phyloP scores from a whole-genome alignment of 2,888 invertebrate genomes.

The Blomia tropicalis region DNA sequence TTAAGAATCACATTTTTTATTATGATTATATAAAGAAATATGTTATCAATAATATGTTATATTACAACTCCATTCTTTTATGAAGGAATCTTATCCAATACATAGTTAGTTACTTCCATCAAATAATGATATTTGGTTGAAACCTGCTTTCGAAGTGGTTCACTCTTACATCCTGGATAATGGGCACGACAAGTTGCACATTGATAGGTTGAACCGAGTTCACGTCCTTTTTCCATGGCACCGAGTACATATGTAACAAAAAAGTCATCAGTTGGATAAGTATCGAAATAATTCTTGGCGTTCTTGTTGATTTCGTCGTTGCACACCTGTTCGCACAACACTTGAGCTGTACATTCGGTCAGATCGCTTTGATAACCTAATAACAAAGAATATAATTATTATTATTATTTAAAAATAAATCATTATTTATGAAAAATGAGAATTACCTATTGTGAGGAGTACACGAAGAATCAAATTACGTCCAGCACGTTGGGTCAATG shows the following conservation, averaged over 20 bases:
- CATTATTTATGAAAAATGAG: not conserved
- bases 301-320: conserved; percentile 17
- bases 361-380: conserved; percentile 22
- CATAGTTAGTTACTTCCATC: conserved; percentile 23
- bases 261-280: conserved; percentile 23
- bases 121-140: conserved; percentile 21
- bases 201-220: conserved; percentile 16
- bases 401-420: not conserved
- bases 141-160: conserved; percentile 14
- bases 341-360: conserved; percentile 22
- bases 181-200: conserved; percentile 13
- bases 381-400: not conserved
- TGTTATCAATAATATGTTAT: too few species aligned
- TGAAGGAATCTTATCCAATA: conserved; percentile 20
- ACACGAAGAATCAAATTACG: conserved; percentile 24
- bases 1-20: too few species aligned
- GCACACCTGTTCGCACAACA: conserved; percentile 23
- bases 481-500: conserved; percentile 23
- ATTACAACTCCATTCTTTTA: too few species aligned
- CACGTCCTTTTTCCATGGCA: conserved; percentile 21
- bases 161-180: conserved; percentile 19
- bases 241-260: conserved; percentile 21
- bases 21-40: too few species aligned
- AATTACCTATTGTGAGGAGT: conserved; percentile 21
- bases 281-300: conserved; percentile 24